These are phyloP conservation scores for Falco peregrinus DNA, from an alignment of 2,797 vertebrate genomes.

Conservation along the genomic window DNA sequence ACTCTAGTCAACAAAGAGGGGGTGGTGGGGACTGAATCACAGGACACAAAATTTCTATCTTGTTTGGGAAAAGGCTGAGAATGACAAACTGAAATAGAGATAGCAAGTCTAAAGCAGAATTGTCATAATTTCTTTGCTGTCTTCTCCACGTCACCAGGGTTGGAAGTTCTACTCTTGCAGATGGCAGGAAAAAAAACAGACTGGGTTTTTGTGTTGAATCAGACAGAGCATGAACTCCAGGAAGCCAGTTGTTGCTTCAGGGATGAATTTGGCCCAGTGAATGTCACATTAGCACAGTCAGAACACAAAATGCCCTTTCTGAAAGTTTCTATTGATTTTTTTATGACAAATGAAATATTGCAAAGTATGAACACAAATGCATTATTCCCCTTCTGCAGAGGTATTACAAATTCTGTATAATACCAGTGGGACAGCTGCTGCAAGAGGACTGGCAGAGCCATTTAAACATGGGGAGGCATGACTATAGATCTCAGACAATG, in stretches of 20 bases:
- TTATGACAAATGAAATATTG: constrained; percentile 6
- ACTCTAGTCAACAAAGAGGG: background rate
- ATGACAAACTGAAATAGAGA: background rate
- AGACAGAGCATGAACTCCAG: background rate
- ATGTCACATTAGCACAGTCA: constrained; percentile 41
- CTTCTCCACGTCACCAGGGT: background rate
- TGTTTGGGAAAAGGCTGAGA: background rate
- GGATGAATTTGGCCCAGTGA: constrained; percentile 9
- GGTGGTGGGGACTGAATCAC: background rate
- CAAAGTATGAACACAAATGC: background rate
- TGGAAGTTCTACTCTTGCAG: background rate
- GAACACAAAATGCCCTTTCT: constrained; percentile 32
- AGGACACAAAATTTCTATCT: no score
- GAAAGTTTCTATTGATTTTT: constrained; percentile 44
- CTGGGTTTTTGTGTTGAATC: background rate
- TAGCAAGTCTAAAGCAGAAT: background rate
- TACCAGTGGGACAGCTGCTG: background rate
- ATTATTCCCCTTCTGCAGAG: background rate
- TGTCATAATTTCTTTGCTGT: background rate
- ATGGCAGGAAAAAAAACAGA: fast-evolving
- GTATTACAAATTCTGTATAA: background rate
- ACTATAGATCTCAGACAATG: background rate
- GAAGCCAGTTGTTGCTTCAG: background rate
- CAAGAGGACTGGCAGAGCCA: background rate
- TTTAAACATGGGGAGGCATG: background rate